Conservation (phyloP, 2,888 invertebrate species). For the Sesia apiformis region DNA sequence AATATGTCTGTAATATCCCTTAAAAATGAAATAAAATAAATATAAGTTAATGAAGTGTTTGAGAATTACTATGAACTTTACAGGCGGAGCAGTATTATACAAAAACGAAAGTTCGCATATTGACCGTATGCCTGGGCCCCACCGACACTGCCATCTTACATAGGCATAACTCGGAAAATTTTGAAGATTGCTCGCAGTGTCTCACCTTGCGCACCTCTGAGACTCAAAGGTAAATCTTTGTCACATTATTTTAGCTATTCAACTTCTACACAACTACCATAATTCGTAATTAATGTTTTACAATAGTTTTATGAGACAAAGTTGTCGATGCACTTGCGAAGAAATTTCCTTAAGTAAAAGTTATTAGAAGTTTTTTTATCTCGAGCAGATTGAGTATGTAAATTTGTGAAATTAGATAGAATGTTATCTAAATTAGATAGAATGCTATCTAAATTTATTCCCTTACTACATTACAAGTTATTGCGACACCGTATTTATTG, state of each 20-base stretch:
- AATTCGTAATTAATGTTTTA: background rate
- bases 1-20: no score
- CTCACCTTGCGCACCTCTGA: constrained; percentile 32
- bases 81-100: constrained; percentile 34
- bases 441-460: no score
- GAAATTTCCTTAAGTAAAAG: background rate
- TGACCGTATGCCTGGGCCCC: constrained; percentile 58
- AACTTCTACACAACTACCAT: background rate
- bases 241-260: constrained; percentile 2
- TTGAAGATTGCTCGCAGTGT: constrained; percentile 22
- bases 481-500: no score
- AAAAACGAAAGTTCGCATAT: constrained; percentile 41
- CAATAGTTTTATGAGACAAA: background rate
- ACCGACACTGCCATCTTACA: constrained; percentile 58
- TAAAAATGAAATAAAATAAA: no score
- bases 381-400: no score
- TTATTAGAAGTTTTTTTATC: no score
- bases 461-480: no score
- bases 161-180: constrained; percentile 31
- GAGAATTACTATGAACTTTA: background rate
- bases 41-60: no score
- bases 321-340: background rate
- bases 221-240: constrained; percentile 43
- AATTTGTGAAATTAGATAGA: no score
- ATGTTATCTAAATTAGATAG: no score